Conservation (phyloP, 2,888 invertebrate genomes). For the Phanerotoma sp. region DNA sequence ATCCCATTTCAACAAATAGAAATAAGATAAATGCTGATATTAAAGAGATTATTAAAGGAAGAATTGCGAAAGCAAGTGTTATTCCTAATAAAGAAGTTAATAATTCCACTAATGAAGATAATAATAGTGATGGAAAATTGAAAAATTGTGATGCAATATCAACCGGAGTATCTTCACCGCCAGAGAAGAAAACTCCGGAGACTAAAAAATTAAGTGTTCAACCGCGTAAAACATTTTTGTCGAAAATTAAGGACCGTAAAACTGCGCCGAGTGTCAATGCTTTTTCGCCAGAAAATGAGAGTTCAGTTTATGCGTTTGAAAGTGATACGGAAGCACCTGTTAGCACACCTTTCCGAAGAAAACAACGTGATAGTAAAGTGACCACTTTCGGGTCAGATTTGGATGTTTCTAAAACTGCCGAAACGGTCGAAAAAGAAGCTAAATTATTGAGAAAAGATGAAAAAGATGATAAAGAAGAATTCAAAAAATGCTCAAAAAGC, state of each 20-base stretch:
- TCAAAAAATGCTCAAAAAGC: conserved; percentile 25
- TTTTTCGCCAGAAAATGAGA: conserved; percentile 70
- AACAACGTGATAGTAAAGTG: conserved; percentile 38
- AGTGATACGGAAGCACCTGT: conserved; percentile 65
- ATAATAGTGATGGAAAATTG: conserved; percentile 40
- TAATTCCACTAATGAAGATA: conserved; percentile 37
- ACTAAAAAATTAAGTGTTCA: conserved; percentile 40
- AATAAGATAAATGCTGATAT: conserved; percentile 40
- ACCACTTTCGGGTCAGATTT: conserved; percentile 18
- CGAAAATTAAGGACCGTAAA: conserved; percentile 61
- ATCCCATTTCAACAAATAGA: conserved; percentile 25
- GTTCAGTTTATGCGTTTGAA: conserved; percentile 72
- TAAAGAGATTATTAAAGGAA: conserved; percentile 40
- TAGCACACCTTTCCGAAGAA: conserved; percentile 61
- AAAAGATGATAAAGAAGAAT: conserved; percentile 15
- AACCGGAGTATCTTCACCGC: conserved; percentile 35
- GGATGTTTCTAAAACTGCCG: conserved; percentile 15
- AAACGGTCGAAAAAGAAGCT: too few species aligned
- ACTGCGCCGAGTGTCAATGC: conserved; percentile 60
- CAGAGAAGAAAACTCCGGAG: conserved; percentile 43
- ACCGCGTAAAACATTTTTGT: conserved; percentile 62
- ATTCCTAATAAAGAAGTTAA: not conserved
- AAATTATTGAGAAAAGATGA: too few species aligned
- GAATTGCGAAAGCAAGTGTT: conserved; percentile 47
- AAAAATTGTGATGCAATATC: conserved; percentile 40